A percentile compares a stretch with the other conserved stretches of the same genome.
Evolutionary conservation across 2,797 vertebrate species (phyloP).

Genomic region (Brotula barbata): DNA sequence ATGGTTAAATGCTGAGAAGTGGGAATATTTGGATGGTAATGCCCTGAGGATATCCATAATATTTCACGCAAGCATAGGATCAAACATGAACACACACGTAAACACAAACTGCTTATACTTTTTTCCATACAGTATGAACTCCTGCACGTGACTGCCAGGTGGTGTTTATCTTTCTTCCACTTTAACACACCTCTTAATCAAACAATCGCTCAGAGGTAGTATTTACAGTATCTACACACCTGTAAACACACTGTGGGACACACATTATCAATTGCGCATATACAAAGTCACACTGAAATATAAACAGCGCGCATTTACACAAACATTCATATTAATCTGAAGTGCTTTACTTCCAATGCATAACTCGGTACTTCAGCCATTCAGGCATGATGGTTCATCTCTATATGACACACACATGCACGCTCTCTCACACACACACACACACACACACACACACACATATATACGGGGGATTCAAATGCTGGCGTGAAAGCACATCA

Average conservation of each 20-base stretch:
- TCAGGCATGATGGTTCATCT: neutral
- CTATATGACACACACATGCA: neutral
- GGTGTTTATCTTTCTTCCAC: slow-evolving; percentile 2
- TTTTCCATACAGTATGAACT: neutral
- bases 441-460: neutral
- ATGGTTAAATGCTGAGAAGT: too few relatives aligned
- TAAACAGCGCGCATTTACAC: neutral
- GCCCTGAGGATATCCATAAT: neutral
- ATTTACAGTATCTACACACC: neutral
- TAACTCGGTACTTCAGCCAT: neutral
- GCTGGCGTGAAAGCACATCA: neutral
- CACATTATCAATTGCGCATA: neutral
- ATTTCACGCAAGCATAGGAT: slow-evolving; percentile 1
- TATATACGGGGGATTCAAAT: neutral
- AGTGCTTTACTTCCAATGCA: neutral
- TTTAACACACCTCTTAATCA: slow-evolving; percentile 5
- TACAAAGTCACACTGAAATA: neutral
- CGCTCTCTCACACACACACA: neutral
- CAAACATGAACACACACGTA: slow-evolving; percentile 1
- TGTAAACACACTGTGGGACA: neutral
- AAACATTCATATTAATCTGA: neutral
- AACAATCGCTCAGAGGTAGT: slow-evolving; percentile 1
- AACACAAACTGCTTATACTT: slow-evolving; percentile 2
- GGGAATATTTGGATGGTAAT: neutral
- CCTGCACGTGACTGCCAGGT: slow-evolving; percentile 2